These are phyloP conservation scores for Linurgus olivaceus DNA, from an alignment of 2,797 vertebrate species.

Conservation along the genomic window DNA sequence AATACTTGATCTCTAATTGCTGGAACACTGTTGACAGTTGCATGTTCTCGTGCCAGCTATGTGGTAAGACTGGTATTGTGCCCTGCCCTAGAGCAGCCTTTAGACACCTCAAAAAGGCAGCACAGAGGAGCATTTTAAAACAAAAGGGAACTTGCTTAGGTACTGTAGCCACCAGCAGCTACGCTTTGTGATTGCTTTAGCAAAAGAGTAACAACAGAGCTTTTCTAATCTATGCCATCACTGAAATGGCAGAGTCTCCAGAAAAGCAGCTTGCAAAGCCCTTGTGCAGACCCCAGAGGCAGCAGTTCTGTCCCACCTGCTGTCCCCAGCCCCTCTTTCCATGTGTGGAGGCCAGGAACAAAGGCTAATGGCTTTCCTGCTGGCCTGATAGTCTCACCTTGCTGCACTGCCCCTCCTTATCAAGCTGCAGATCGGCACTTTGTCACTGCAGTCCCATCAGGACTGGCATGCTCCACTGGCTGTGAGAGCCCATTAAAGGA, in stretches of 20 bases:
- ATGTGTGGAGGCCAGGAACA: neutral
- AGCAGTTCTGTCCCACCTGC: neutral
- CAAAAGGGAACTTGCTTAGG: neutral
- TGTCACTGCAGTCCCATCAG: neutral
- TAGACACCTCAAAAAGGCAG: neutral
- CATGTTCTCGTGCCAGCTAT: neutral
- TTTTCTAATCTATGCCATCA: neutral
- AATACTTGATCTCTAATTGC: neutral
- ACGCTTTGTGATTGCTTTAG: neutral
- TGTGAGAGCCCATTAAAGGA: neutral
- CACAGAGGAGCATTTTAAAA: neutral
- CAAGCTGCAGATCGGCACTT: slow-evolving; percentile 39
- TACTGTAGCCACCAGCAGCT: neutral
- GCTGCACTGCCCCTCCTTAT: slow-evolving; percentile 61
- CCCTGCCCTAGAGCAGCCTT: neutral
- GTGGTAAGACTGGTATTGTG: neutral
- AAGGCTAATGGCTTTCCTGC: neutral
- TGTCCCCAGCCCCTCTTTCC: neutral
- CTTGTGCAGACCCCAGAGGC: neutral
- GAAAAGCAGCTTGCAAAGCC: neutral
- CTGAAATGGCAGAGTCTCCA: neutral
- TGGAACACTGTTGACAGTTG: neutral
- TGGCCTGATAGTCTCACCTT: slow-evolving; percentile 39
- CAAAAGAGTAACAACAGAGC: neutral
- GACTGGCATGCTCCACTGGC: neutral